Conservation (phyloP, 2,113 vertebrate genomes). For the Setophaga coronata region DNA sequence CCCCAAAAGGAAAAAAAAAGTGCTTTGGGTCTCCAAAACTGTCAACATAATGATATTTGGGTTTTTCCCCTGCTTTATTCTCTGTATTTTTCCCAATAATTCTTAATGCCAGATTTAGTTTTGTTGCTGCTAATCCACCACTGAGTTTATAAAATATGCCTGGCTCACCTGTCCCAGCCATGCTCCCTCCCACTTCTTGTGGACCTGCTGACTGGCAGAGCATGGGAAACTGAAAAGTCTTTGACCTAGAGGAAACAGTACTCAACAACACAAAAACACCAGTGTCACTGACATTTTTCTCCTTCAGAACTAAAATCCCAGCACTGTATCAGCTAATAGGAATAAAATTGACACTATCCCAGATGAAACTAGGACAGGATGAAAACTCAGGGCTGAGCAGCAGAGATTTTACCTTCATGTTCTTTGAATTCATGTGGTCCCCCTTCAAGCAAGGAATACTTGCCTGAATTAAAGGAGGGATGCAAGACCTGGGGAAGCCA, state of each 20-base stretch:
- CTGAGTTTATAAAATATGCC: accelerated
- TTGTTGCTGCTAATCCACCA: background rate
- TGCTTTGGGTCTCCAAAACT: background rate
- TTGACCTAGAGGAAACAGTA: background rate
- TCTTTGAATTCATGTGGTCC: background rate
- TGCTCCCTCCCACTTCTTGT: background rate
- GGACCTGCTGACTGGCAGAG: background rate
- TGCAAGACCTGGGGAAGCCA: background rate
- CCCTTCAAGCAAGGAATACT: background rate
- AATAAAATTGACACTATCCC: background rate
- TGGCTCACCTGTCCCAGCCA: background rate
- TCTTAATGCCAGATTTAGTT: background rate
- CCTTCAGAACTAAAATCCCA: background rate
- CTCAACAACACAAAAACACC: background rate
- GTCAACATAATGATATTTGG: background rate
- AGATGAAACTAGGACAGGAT: background rate
- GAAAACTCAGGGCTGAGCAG: background rate
- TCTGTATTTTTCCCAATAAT: background rate
- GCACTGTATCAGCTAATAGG: background rate
- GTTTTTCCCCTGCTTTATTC: background rate
- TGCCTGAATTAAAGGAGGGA: background rate
- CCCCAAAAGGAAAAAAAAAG: background rate
- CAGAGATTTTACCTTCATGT: background rate
- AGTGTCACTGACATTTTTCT: background rate
- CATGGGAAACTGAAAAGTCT: background rate